These are phyloP conservation scores for Lampris megalopsis DNA, from an alignment of 2,113 vertebrate genomes.

Conservation along the genomic window DNA sequence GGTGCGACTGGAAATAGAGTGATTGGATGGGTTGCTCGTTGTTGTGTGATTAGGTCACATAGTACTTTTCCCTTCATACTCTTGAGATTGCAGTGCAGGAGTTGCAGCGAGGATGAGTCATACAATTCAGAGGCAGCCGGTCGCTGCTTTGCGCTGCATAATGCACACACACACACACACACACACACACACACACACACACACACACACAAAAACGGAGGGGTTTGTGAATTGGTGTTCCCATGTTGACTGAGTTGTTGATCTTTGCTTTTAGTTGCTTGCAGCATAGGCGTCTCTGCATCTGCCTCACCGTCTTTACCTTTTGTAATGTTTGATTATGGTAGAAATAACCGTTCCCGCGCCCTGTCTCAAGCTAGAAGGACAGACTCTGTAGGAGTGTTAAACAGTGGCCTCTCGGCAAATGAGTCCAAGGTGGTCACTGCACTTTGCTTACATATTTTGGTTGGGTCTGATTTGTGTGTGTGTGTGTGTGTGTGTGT, in stretches of 20 bases:
- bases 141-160: conserved; percentile 58
- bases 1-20: neutral
- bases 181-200: conserved; percentile 1
- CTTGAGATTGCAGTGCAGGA: conserved; percentile 53
- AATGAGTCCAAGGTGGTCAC: too few species aligned
- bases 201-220: conserved; percentile 31
- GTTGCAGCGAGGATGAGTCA: conserved; percentile 73
- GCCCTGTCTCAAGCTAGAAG: conserved; percentile 28
- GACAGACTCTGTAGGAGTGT: conserved; percentile 9
- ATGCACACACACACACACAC: conserved; percentile 30
- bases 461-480: too few species aligned
- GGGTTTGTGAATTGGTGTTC: conserved; percentile 25
- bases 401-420: too few species aligned
- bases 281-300: conserved; percentile 18
- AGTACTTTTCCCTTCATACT: conserved; percentile 60
- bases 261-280: conserved; percentile 36
- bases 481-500: too few species aligned
- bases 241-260: conserved; percentile 42
- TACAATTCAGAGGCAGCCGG: conserved; percentile 64
- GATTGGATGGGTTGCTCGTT: conserved; percentile 27
- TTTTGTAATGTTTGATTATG: conserved; percentile 33
- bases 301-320: conserved; percentile 18
- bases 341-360: conserved; percentile 35
- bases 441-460: too few species aligned
- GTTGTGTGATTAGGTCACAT: conserved; percentile 54